Percentiles rank a stretch among this genome's conserved stretches.
Conservation (phyloP, 2,888 invertebrate species). For the Dastarcus helophoroides region DNA sequence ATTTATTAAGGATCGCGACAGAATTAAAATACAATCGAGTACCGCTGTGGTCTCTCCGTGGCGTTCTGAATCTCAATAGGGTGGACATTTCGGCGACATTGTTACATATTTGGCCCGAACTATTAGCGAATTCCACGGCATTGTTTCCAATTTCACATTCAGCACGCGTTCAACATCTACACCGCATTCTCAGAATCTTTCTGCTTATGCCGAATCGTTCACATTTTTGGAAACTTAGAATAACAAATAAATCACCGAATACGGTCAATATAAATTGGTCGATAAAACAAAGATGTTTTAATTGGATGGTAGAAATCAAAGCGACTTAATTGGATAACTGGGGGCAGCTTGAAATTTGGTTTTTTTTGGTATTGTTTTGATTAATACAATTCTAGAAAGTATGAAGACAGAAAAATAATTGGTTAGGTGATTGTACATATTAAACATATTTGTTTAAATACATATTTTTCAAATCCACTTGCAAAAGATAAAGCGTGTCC, state of each 20-base stretch:
- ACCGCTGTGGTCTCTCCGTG: constrained; percentile 13
- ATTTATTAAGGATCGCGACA: constrained; percentile 9
- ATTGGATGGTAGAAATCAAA: too few relatives aligned
- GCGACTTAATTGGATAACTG: too few relatives aligned
- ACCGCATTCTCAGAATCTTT: neutral
- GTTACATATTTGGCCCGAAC: constrained; percentile 34
- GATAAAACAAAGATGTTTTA: too few relatives aligned
- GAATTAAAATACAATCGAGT: constrained; percentile 17
- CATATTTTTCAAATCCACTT: too few relatives aligned
- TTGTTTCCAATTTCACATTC: constrained; percentile 39
- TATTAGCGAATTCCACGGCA: constrained; percentile 39
- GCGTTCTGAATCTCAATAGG: constrained; percentile 3
- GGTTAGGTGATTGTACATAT: too few relatives aligned
- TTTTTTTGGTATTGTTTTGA: too few relatives aligned
- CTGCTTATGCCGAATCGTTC: constrained; percentile 3
- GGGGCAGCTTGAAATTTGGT: too few relatives aligned
- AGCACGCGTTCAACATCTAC: constrained; percentile 28
- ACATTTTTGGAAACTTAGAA: constrained; percentile 6
- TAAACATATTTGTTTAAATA: too few relatives aligned
- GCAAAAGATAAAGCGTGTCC: too few relatives aligned
- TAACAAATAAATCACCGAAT: constrained; percentile 2
- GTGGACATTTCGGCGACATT: constrained; percentile 16
- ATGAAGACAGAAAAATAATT: too few relatives aligned
- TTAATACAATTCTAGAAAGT: too few relatives aligned
- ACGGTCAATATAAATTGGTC: too few relatives aligned